Base-by-base conservation (phyloP, 2,888 invertebrate species). In the Melikaiella ostensackeni region DNA sequence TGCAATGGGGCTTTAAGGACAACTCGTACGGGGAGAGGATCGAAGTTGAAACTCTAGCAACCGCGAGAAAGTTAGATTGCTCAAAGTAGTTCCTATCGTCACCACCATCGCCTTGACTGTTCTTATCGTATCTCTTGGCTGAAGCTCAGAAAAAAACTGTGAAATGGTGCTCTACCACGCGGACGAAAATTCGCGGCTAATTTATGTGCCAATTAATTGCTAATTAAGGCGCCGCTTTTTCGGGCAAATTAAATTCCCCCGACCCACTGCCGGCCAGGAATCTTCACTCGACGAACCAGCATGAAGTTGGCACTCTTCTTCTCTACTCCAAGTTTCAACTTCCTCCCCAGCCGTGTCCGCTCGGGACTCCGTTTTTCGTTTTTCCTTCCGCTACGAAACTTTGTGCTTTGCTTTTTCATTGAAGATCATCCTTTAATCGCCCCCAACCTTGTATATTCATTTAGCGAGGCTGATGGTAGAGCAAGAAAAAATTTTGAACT, bases 141-240 rank as follows among this genome's bases (percentile, higher is more conserved):
- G 79, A 80, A 79, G 75, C 62, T 57, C 50, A 33, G 73, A 76
- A 79, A 81, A 82, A 63, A 55, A 76, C 30, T 19, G 24, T 64
- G 46, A 57, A 61, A 63, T 66, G 74, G 21, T 75, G 27, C 27
- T 50, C 70, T 24, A 38, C 46, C 76, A 77, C 59, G 66, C 63
- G 42, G 74, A 70, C 75, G 74, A 66, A 77, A 79, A 81, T 79
- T 88, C 86, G 84, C 86, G 83, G 86, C 85, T 90, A 91, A 91
- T 88, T 91, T 90, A 90, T 87, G 89, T 88, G 85, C 88, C 90
- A 89, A 90, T 91, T 91, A 91, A 91, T 91, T 89, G 86, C 86
- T 88, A 90, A 91, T 91, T 89, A 91, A 90, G 88, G 88, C 77
- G 80, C 80, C 85, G 88, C 88, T 90, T 90, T 90, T 90, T 90